These are phyloP conservation scores for Monochamus alternatus DNA, from an alignment of 2,888 invertebrate species.

Conservation along the genomic window DNA sequence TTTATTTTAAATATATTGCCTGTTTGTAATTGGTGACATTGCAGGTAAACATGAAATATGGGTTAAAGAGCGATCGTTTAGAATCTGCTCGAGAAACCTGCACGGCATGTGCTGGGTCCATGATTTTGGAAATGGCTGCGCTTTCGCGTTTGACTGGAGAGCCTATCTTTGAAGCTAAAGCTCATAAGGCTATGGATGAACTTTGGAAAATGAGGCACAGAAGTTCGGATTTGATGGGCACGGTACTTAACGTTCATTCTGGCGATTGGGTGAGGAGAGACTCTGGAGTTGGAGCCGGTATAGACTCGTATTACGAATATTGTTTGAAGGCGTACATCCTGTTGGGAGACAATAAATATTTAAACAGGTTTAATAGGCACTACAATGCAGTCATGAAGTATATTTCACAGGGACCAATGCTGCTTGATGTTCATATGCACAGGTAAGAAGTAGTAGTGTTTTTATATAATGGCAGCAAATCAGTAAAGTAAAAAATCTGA, in stretches of 20 bases:
- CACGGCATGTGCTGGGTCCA: constrained; percentile 98
- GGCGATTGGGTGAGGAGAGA: constrained; percentile 98
- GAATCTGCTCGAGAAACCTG: constrained; percentile 92
- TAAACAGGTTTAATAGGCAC: constrained; percentile 95
- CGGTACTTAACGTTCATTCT: constrained; percentile 95
- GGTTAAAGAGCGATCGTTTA: constrained; percentile 84
- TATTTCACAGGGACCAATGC: constrained; percentile 92
- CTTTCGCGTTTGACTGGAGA: constrained; percentile 94
- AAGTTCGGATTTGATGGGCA: constrained; percentile 95
- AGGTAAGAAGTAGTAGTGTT: constrained; percentile 73
- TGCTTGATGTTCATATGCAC: constrained; percentile 93
- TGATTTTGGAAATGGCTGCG: constrained; percentile 98
- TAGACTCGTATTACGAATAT: constrained; percentile 99
- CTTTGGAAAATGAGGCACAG: constrained; percentile 96
- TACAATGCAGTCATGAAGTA: constrained; percentile 98
- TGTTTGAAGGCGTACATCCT: constrained; percentile 97
- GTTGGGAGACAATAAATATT: constrained; percentile 93
- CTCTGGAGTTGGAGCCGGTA: constrained; percentile 98
- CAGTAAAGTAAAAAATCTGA: too few relatives aligned
- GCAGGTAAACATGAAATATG: constrained; percentile 87
- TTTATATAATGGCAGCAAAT: too few relatives aligned
- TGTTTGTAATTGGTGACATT: too few relatives aligned
- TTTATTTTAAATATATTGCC: constrained; percentile 6
- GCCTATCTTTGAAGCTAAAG: constrained; percentile 93
- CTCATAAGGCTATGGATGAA: constrained; percentile 96